Evolutionary conservation across 1,140 invertebrate genomes (phyloP), one percentile per base, ranked within the genome.

Genomic region (Zophobas atratus): DNA sequence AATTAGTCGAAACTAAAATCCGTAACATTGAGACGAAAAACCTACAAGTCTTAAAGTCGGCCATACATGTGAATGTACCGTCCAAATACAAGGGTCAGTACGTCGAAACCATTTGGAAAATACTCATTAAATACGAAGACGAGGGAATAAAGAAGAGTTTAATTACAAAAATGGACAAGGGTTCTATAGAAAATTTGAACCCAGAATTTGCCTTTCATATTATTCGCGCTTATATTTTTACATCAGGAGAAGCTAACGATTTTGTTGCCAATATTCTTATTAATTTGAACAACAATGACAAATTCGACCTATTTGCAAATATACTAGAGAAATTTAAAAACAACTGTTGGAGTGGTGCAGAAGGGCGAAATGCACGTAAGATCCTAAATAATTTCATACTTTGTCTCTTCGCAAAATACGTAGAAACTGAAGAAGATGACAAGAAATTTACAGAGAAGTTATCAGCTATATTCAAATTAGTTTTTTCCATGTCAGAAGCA

Each of bases 301-400:
- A 67, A 36, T 67, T 67, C 56, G 6, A 38, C n/a, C 36, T 56
- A 38, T 74, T 74, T 4, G 33, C 20, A 39, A 57, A 76, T n/a
- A 76, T 76, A 48, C 51, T 76, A 41, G 38, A 1, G 0, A 33
- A 60, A 32, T 60, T 75, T n/a, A 75, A 75, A 48, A 20, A 32
- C 0, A 34, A 20, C 2, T n/a, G 56, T 60, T 57, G 56, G 73
- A 43, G 43, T 41, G 6, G 32, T 41, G 39, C 1, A 8, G 38
- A 39, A 8, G 1, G 33, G 39, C 39, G 49, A 34, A n/a, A 33
- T 33, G 32, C 33, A 5, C 49, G 49, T 2, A 4, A 20, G n/a
- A 46, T 43, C 20, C 8, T 73, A 3, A n/a, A 46, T 8, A 49
- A 36, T 5, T 75, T 57, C 3, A n/a, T 57, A 20, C 8, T 36